These are phyloP conservation scores for Lissonota sp. DNA, from an alignment of 2,888 invertebrate genomes.

Conservation along the genomic window DNA sequence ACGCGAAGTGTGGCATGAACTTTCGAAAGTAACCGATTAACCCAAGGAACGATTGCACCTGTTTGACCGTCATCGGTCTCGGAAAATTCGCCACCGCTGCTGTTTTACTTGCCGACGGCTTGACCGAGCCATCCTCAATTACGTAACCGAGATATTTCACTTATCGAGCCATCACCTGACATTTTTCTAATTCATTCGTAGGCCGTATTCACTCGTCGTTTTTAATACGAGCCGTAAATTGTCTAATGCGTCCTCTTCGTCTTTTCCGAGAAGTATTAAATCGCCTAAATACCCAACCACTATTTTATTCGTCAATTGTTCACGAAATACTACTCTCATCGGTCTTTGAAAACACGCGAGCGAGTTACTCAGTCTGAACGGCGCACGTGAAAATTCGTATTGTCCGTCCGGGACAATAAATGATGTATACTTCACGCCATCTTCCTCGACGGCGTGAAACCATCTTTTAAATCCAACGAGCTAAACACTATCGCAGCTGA, in stretches of 20 bases:
- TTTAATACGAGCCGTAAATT: constrained; percentile 47
- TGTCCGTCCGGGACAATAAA: constrained; percentile 66
- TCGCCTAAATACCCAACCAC: constrained; percentile 57
- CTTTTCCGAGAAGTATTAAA: constrained; percentile 51
- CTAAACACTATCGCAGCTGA: neutral
- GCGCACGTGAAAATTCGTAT: constrained; percentile 63
- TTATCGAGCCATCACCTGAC: constrained; percentile 19
- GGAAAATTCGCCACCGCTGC: constrained; percentile 62
- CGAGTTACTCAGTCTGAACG: constrained; percentile 37
- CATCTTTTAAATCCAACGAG: too few relatives aligned
- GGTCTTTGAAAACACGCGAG: constrained; percentile 53
- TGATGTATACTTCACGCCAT: constrained; percentile 66
- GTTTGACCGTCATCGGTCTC: constrained; percentile 18
- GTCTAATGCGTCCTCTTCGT: constrained; percentile 31
- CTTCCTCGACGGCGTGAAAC: constrained; percentile 29
- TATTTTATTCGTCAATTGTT: constrained; percentile 17
- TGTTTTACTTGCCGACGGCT: constrained; percentile 55
- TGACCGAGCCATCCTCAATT: constrained; percentile 39
- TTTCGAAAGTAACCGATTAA: too few relatives aligned
- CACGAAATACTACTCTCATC: constrained; percentile 65
- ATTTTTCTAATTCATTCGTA: constrained; percentile 62
- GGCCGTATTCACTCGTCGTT: constrained; percentile 46
- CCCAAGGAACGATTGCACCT: too few relatives aligned
- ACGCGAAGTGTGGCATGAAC: too few relatives aligned
- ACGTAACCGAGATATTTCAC: constrained; percentile 59